Evolutionary conservation across 2,797 vertebrate species (phyloP).

Genomic region (Microcaecilia unicolor): DNA sequence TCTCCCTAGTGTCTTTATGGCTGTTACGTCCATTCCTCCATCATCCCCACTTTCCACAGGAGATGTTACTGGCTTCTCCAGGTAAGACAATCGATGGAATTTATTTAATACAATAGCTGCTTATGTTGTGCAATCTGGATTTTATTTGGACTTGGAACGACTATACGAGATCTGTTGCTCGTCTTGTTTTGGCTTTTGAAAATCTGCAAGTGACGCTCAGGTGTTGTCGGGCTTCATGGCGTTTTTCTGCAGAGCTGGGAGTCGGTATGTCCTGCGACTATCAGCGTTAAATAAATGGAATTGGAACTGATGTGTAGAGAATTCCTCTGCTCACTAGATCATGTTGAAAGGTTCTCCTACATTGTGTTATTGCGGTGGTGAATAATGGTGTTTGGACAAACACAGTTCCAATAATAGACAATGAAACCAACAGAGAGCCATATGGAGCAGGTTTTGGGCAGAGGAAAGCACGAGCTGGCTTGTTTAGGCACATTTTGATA

Average conservation of each 20-base stretch:
- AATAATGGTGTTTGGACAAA: too few relatives aligned
- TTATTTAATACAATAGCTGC: background rate
- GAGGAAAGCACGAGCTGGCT: too few relatives aligned
- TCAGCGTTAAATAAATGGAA: too few relatives aligned
- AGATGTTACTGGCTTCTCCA: conserved; percentile 98
- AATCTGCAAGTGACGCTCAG: background rate
- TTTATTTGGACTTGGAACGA: rapidly evolving
- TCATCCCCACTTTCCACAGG: conserved; percentile 98
- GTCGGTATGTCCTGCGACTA: too few relatives aligned
- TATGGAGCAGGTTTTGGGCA: too few relatives aligned
- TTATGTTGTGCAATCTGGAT: rapidly evolving
- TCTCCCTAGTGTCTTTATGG: conserved; percentile 90
- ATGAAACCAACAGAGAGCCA: too few relatives aligned
- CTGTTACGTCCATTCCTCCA: conserved; percentile 98
- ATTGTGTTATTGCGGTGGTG: too few relatives aligned
- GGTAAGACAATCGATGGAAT: conserved; percentile 61
- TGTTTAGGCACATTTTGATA: too few relatives aligned
- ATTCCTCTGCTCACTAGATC: too few relatives aligned
- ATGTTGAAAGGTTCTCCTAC: too few relatives aligned
- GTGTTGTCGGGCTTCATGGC: background rate
- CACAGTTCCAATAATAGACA: too few relatives aligned
- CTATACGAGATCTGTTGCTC: rapidly evolving
- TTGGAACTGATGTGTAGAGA: too few relatives aligned
- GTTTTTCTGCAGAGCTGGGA: background rate
- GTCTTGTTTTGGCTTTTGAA: background rate